A percentile compares a stretch with the other conserved stretches of the same genome.
These are phyloP conservation scores for Epizoanthus fatuus DNA, from an alignment of 92 coral and sea anemone species.

Conservation along the genomic window DNA sequence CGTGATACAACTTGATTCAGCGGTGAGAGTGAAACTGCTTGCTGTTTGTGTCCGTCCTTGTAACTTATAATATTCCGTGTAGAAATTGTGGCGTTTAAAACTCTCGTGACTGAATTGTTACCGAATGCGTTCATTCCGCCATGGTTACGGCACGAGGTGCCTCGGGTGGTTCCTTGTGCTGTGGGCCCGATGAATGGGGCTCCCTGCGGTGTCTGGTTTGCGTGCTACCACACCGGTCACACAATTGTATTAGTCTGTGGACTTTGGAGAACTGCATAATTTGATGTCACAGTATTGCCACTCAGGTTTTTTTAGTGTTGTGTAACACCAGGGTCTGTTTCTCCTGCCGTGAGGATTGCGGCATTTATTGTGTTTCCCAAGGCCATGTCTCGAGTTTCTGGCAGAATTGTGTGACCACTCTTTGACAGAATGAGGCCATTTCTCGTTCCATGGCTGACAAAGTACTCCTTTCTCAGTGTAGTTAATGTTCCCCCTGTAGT, in stretches of 20 bases:
- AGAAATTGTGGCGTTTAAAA: background rate
- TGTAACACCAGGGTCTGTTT: slow-evolving; percentile 96
- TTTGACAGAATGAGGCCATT: slow-evolving; percentile 89
- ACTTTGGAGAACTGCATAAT: slow-evolving; percentile 53
- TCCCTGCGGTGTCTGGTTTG: slow-evolving; percentile 15
- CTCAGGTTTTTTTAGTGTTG: slow-evolving; percentile 79
- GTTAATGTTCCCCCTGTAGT: slow-evolving; percentile 85
- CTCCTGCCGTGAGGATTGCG: slow-evolving; percentile 91
- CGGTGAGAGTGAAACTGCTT: background rate
- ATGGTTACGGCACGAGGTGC: slow-evolving; percentile 21
- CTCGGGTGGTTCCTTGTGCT: slow-evolving; percentile 15
- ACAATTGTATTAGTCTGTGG: background rate
- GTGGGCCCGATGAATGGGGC: slow-evolving; percentile 15
- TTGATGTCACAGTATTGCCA: slow-evolving; percentile 98
- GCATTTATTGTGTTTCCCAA: slow-evolving; percentile 92
- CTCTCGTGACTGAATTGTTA: slow-evolving; percentile 6
- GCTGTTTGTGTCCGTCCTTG: background rate
- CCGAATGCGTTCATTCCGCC: slow-evolving; percentile 4
- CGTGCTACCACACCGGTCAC: slow-evolving; percentile 14
- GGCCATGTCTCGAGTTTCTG: slow-evolving; percentile 68
- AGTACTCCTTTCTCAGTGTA: slow-evolving; percentile 89
- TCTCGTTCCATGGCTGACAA: slow-evolving; percentile 96
- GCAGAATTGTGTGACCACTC: slow-evolving; percentile 53
- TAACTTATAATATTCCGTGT: background rate
- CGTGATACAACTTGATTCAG: background rate